phyloP scores from a whole-genome alignment of 1,140 invertebrate species.

The Zophobas morio region DNA sequence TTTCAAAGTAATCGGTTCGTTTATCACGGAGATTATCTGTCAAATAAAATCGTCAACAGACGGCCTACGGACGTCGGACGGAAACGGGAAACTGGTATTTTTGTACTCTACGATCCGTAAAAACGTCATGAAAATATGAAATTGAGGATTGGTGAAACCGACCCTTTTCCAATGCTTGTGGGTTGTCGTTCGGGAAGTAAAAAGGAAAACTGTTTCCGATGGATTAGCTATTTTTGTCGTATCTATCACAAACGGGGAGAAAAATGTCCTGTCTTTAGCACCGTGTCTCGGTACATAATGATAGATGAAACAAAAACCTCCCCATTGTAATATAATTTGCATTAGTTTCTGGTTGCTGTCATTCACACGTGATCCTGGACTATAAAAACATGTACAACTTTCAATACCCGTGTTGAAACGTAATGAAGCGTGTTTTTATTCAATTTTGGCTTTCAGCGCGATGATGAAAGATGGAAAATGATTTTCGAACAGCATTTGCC shows the following conservation, averaged over 20 bases:
- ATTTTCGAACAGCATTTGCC: conserved; percentile 8
- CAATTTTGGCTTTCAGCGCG: too few species aligned
- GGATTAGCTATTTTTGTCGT: conserved; percentile 20
- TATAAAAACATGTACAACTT: conserved; percentile 27
- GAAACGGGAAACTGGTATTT: too few species aligned
- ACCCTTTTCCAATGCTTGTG: too few species aligned
- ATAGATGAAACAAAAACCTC: conserved; percentile 28
- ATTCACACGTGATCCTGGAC: conserved; percentile 17
- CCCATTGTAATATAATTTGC: conserved; percentile 37
- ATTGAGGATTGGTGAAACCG: too few species aligned
- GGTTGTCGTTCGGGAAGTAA: too few species aligned
- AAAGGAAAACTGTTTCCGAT: conserved; percentile 5
- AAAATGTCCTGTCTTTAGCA: conserved; percentile 29
- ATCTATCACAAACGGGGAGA: conserved; percentile 19
- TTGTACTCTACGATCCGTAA: too few species aligned
- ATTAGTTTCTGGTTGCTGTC: conserved; percentile 34
- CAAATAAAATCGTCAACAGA: too few species aligned
- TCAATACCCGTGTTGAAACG: conserved; percentile 15
- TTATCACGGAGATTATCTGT: too few species aligned
- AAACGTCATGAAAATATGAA: too few species aligned
- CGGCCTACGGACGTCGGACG: too few species aligned
- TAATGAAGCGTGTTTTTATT: conserved; percentile 7
- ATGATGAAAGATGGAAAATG: neutral
- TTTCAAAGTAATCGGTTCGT: too few species aligned
- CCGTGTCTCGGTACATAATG: conserved; percentile 5